Conservation (phyloP, 2,113 vertebrate genomes). For the Callopanchax toddi region DNA sequence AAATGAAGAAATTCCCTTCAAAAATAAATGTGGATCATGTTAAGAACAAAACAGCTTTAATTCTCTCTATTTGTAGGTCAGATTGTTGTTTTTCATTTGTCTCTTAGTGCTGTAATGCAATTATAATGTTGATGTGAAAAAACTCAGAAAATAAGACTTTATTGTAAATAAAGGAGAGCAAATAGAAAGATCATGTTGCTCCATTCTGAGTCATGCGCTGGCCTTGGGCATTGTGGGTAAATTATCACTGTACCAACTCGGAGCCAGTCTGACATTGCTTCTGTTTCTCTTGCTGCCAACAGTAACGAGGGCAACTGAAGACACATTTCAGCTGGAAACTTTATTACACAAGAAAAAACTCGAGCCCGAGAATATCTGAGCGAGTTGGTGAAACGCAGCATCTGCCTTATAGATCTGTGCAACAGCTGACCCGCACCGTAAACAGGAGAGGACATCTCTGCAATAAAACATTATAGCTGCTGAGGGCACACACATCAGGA, state of each 20-base stretch:
- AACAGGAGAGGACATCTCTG: conserved; percentile 31
- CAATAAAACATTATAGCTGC: conserved; percentile 46
- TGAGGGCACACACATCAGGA: conserved; percentile 17
- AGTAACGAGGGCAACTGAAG: conserved; percentile 48
- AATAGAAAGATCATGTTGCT: conserved; percentile 31
- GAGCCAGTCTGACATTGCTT: conserved; percentile 51
- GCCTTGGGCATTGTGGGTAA: conserved; percentile 35
- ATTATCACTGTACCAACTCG: conserved; percentile 35
- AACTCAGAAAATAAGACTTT: conserved; percentile 33
- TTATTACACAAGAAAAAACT: conserved; percentile 30
- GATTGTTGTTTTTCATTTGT: conserved; percentile 3
- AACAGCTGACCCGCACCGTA: conserved; percentile 41
- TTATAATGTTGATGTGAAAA: conserved; percentile 51
- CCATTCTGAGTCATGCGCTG: conserved; percentile 50
- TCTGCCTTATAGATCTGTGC: conserved; percentile 22
- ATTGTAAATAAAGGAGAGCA: conserved; percentile 37
- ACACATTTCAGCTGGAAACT: conserved; percentile 54
- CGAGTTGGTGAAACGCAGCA: conserved; percentile 22
- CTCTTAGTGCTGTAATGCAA: conserved; percentile 38
- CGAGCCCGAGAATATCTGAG: conserved; percentile 19
- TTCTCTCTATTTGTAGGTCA: conserved; percentile 23
- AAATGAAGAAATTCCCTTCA: conserved; percentile 29
- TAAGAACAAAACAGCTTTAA: conserved; percentile 23
- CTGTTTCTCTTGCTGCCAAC: conserved; percentile 53
- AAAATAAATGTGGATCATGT: conserved; percentile 33